Percentiles rank a stretch among this genome's conserved stretches.
These are phyloP conservation scores for Dioctria rufipes DNA, from an alignment of 2,888 invertebrate genomes.

Conservation along the genomic window DNA sequence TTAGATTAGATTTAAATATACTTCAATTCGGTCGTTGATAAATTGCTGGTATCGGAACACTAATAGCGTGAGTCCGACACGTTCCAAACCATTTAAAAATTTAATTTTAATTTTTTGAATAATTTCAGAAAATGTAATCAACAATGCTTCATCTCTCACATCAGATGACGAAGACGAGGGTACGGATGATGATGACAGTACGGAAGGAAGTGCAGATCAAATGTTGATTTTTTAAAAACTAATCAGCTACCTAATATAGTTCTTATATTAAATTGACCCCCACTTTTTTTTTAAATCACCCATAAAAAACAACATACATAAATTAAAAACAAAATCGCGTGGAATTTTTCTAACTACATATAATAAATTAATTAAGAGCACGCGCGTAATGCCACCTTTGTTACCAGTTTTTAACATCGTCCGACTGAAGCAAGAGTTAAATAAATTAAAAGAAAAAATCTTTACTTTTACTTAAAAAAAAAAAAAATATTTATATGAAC, in stretches of 20 bases:
- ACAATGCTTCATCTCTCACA: conserved; percentile 75
- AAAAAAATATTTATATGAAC: conserved; percentile 11
- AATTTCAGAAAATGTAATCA: conserved; percentile 72
- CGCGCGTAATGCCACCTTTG: conserved; percentile 25
- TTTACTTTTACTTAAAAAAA: neutral
- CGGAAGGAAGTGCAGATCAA: conserved; percentile 85
- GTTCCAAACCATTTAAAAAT: neutral
- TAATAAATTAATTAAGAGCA: neutral
- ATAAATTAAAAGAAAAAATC: conserved; percentile 2
- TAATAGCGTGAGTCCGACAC: too few relatives aligned
- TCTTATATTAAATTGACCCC: conserved; percentile 38
- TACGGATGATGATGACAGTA: conserved; percentile 78
- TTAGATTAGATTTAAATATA: neutral
- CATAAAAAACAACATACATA: conserved; percentile 1
- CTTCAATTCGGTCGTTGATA: neutral
- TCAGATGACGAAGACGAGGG: conserved; percentile 84
- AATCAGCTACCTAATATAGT: conserved; percentile 38
- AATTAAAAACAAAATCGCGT: neutral
- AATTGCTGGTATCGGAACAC: neutral
- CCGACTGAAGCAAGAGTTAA: conserved; percentile 38
- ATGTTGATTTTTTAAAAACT: conserved; percentile 79
- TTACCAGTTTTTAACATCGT: conserved; percentile 32
- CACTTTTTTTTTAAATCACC: conserved; percentile 31
- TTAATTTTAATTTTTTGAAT: conserved; percentile 53
- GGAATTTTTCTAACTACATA: conserved; percentile 15